Base-by-base conservation (phyloP, 2,797 vertebrate species). In the Tokudaia muenninki region DNA sequence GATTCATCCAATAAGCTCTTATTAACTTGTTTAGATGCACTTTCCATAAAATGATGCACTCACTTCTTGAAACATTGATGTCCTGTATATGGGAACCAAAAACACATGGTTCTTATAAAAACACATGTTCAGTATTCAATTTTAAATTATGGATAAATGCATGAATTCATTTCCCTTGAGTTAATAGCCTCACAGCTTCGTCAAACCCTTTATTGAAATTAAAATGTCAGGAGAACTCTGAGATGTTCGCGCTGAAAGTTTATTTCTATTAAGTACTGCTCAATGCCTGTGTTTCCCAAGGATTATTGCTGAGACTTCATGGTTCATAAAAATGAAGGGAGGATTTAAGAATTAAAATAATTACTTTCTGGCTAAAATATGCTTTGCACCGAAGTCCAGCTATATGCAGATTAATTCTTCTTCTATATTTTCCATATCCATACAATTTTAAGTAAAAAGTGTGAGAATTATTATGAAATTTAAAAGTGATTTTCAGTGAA, bases 161-260 rank as follows among this genome's bases (percentile, higher is more conserved):
- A 52, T 67, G 37, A 55, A 82, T 89, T 95, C 31, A 65, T 84
- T 93, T 91, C 37, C 67, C 50, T 57, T 44, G 55, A 93, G 41
- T 31, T 88, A 94, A 70, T 37, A 74, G 29, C 55, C 47, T 90
- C 50, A 59, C 74, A 92, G 72, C 57, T 94, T 92, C n/a, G 67
- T 96, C 94, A 97, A 92, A 77, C 63, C 31, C 52, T 95, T 96
- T 92, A 92, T 61, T 94, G 44, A 94, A 97, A 95, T 95, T 93
- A 77, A 97, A 91, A 96, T 96, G 82, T 94, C 86, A 92, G 80
- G 37, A 74, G 92, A 96, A 63, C 2, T 79, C 70, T 92, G 47
- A 81, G 93, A 79, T 96, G 44, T 59, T 89, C 57, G 57, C 67
- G 4, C 34, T 89, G 34, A 47, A 67, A 89, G 47, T 95, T 95